Evolutionary conservation across 2,888 invertebrate genomes (phyloP), one percentile per base, ranked within the genome.

Genomic region (Idaea aversata): DNA sequence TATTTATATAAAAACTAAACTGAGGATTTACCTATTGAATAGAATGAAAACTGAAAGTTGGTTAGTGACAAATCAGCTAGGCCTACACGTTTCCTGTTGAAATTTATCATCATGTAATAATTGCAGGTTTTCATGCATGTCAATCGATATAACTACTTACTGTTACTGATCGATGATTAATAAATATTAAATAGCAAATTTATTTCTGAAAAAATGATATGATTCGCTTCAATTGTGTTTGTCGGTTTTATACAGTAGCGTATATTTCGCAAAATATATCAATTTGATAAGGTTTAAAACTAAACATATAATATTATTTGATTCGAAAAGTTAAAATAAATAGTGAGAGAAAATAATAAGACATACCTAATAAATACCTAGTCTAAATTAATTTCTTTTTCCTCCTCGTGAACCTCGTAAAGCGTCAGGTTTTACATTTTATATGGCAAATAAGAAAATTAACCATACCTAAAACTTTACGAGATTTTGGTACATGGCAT

Each of bases 101-200:
- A 81, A 87, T 86, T 77, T 70, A 83, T 88, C 85, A 88, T 86
- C 73, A 13, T 47, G 74, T 85, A 83, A 87, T 67, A 83, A 87
- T 67, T 70, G 70, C 68, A 77, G 74, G 68, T 82, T 70, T 75
- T 81, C 79, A 79, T 75, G 86, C 87, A 84, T 88, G 83, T 86
- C 84, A 82, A 65, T 65, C 15, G 61, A 66, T 69, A 67, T 7
- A 47, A 47, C 10, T 47, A 47, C 47, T 47, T 72, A 70, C 70
- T 70, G 77, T 25, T 71, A 47, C 47, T 74, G 75, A 82, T 72
- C 70, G 73, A 73, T 69, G 67, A 72, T 77, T 76, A 75, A 77
- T 79, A 79, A 77, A 77, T 75, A 69, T 68, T 67, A 72, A 74
- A 75, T 58, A 65, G 59, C 66, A 67, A 36, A 61, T 38, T 59